Conservation (phyloP, 2,888 invertebrate genomes). For the Argyresthia albistria region DNA sequence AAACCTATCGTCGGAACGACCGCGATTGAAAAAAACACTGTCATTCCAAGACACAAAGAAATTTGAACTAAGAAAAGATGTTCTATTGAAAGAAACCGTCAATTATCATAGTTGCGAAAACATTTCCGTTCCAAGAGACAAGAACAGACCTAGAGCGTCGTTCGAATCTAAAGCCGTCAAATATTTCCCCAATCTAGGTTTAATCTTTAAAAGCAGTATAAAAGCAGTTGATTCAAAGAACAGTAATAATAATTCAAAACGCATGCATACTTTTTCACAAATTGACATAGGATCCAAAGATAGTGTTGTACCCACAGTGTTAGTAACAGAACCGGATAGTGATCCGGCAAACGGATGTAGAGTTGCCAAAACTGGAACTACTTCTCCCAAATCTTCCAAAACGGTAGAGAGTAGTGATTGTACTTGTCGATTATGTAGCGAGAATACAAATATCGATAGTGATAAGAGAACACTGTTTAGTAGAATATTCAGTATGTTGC, state of each 20-base stretch:
- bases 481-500: conserved; percentile 37
- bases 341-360: conserved; percentile 11
- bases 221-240: too few relatives aligned
- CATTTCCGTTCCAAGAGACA: conserved; percentile 14
- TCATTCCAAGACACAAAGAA: conserved; percentile 28
- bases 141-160: neutral
- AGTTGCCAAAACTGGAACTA: conserved; percentile 32
- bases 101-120: conserved; percentile 41
- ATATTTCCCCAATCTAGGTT: conserved; percentile 9
- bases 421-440: too few relatives aligned
- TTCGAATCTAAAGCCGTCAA: neutral
- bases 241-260: too few relatives aligned
- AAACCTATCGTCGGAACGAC: conserved; percentile 7
- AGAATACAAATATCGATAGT: neutral
- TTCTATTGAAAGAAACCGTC: conserved; percentile 31
- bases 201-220: conserved; percentile 15
- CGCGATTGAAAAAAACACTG: conserved; percentile 14
- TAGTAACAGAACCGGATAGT: neutral
- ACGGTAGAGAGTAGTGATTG: conserved; percentile 21
- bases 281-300: neutral
- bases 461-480: conserved; percentile 28
- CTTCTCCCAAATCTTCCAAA: conserved; percentile 34
- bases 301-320: too few relatives aligned
- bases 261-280: neutral
- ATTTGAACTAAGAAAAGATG: conserved; percentile 31